These are phyloP conservation scores for Drosophila engyochracea DNA, from an alignment of 2,888 invertebrate genomes.

Conservation along the genomic window DNA sequence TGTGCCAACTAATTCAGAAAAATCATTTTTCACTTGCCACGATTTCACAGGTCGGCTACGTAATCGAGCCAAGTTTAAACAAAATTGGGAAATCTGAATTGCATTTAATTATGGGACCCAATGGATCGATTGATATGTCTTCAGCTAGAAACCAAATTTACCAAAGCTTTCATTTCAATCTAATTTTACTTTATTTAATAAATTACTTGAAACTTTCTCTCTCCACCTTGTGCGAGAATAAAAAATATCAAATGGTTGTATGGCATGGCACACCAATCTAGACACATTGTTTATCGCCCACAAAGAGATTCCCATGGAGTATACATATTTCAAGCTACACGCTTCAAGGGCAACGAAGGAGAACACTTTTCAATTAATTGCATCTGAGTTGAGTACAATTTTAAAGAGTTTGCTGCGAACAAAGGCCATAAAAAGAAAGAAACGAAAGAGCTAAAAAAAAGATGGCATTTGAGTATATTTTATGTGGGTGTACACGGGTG, in stretches of 20 bases:
- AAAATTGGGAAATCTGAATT: conserved; percentile 30
- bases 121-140: conserved; percentile 4
- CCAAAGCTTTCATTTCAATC: neutral
- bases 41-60: conserved; percentile 28
- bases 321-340: neutral
- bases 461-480: conserved; percentile 25
- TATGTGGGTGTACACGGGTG: conserved; percentile 27
- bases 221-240: neutral
- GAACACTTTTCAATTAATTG: conserved; percentile 13
- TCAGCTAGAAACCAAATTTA: neutral
- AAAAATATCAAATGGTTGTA: neutral
- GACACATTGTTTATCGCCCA: neutral
- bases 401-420: conserved; percentile 10
- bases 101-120: conserved; percentile 38
- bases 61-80: conserved; percentile 11
- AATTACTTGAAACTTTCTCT: neutral
- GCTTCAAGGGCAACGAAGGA: neutral
- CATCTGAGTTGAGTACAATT: neutral
- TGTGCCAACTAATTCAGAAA: conserved; percentile 41
- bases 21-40: conserved; percentile 45
- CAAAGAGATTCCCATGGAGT: neutral
- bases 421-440: neutral
- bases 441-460: neutral
- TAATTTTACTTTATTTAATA: neutral
- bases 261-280: neutral